Percentiles rank a stretch among this genome's conserved stretches.
These are phyloP conservation scores for Drosophila antonietae DNA, from an alignment of 2,888 invertebrate species.

Conservation along the genomic window DNA sequence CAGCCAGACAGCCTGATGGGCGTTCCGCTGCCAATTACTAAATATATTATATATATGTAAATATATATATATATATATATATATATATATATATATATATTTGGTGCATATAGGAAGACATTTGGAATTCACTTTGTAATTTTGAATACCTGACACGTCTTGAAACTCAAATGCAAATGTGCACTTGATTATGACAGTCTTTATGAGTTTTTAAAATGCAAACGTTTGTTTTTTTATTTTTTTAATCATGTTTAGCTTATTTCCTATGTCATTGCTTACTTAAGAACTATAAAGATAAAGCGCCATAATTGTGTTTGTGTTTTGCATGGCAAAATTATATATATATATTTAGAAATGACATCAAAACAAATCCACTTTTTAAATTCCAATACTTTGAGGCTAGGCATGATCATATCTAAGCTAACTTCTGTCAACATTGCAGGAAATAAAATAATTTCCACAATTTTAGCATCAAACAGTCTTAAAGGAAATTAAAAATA, in stretches of 20 bases:
- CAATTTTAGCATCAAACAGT: no score
- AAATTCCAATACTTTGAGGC: background rate
- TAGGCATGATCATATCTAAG: background rate
- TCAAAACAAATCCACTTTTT: background rate
- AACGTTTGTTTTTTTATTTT: background rate
- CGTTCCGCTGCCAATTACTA: conserved; percentile 58
- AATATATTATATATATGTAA: conserved; percentile 1
- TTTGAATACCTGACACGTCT: conserved; percentile 46
- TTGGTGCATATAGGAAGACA: conserved; percentile 36
- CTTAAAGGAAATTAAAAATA: no score
- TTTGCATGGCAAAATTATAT: conserved; percentile 27
- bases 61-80: conserved; percentile 3
- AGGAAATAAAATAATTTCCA: no score
- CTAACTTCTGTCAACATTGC: no score
- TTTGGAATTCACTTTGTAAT: conserved; percentile 41
- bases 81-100: conserved; percentile 19
- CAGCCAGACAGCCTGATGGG: conserved; percentile 23
- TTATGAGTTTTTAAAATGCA: conserved; percentile 21
- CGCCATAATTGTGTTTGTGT: conserved; percentile 12
- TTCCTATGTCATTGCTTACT: conserved; percentile 10
- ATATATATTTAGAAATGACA: conserved; percentile 27
- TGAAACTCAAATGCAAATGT: conserved; percentile 43
- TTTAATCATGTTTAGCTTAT: background rate
- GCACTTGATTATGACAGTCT: conserved; percentile 48
- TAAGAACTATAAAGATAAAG: conserved; percentile 8